Conservation (phyloP, 2,113 vertebrate species). For the Trinectes maculatus region DNA sequence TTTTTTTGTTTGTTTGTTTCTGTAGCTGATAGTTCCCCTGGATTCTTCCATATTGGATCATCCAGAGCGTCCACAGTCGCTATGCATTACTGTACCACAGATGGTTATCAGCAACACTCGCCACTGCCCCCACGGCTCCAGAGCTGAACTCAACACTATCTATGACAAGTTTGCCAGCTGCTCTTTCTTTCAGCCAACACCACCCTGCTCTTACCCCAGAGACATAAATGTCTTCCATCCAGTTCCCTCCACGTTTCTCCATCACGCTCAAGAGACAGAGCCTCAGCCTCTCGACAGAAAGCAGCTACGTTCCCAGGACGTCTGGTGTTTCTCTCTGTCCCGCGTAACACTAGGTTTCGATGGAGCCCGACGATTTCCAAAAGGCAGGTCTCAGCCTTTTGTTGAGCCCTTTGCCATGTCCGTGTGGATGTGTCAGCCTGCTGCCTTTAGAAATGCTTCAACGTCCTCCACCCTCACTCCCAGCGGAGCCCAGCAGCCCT, state of each 20-base stretch:
- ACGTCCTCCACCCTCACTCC: slow-evolving; percentile 21
- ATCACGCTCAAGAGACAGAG: slow-evolving; percentile 81
- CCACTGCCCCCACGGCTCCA: slow-evolving; percentile 84
- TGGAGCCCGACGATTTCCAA: slow-evolving; percentile 87
- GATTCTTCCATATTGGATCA: slow-evolving; percentile 89
- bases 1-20: slow-evolving; percentile 5
- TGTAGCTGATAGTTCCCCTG: slow-evolving; percentile 88
- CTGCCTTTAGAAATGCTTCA: slow-evolving; percentile 42
- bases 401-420: slow-evolving; percentile 90
- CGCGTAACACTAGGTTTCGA: slow-evolving; percentile 88
- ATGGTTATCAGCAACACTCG: slow-evolving; percentile 90
- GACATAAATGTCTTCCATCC: slow-evolving; percentile 83
- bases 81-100: slow-evolving; percentile 80
- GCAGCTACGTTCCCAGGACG: slow-evolving; percentile 83
- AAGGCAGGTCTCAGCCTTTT: slow-evolving; percentile 86
- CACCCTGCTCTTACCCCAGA: slow-evolving; percentile 82
- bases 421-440: slow-evolving; percentile 90
- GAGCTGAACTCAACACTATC: slow-evolving; percentile 71
- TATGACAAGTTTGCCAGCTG: slow-evolving; percentile 83
- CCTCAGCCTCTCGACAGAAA: slow-evolving; percentile 53
- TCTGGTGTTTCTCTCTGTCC: slow-evolving; percentile 90
- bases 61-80: slow-evolving; percentile 86
- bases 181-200: slow-evolving; percentile 84
- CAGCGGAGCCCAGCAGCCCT: neutral
- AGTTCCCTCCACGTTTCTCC: slow-evolving; percentile 86